These are phyloP conservation scores for Macrophya annulata DNA, from an alignment of 2,888 invertebrate species.

Conservation along the genomic window DNA sequence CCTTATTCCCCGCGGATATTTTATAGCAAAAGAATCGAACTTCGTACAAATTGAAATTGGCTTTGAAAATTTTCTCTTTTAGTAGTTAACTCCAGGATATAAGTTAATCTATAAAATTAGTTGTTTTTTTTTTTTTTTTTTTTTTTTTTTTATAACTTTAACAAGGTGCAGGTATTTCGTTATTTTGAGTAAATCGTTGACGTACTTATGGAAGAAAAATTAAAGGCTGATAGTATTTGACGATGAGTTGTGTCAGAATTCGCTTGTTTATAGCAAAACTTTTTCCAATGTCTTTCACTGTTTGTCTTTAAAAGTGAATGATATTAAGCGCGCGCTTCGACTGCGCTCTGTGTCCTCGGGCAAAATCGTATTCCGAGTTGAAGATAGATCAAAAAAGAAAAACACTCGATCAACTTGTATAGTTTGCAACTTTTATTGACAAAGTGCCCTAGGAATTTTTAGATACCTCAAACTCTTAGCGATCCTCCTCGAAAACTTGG, in stretches of 20 bases:
- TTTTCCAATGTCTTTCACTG: conserved; percentile 25
- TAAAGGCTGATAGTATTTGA: neutral
- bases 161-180: neutral
- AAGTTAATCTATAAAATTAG: neutral
- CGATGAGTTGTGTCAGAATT: neutral
- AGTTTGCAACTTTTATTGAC: conserved; percentile 49
- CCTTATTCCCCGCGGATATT: neutral
- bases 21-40: neutral
- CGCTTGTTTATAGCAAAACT: neutral
- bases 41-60: neutral
- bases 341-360: neutral
- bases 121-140: neutral
- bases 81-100: neutral
- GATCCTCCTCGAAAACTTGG: conserved; percentile 49
- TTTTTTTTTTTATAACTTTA: neutral
- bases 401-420: conserved; percentile 35
- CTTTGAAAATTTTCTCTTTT: neutral
- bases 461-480: conserved; percentile 26
- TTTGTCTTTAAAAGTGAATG: conserved; percentile 36
- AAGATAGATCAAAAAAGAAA: conserved; percentile 42
- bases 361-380: conserved; percentile 2
- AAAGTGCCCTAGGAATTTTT: conserved; percentile 37
- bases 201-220: neutral
- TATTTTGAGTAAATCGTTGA: neutral
- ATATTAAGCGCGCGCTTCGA: conserved; percentile 11